Evolutionary conservation across 2,888 invertebrate genomes (phyloP).

Genomic region (Acronicta leporina): DNA sequence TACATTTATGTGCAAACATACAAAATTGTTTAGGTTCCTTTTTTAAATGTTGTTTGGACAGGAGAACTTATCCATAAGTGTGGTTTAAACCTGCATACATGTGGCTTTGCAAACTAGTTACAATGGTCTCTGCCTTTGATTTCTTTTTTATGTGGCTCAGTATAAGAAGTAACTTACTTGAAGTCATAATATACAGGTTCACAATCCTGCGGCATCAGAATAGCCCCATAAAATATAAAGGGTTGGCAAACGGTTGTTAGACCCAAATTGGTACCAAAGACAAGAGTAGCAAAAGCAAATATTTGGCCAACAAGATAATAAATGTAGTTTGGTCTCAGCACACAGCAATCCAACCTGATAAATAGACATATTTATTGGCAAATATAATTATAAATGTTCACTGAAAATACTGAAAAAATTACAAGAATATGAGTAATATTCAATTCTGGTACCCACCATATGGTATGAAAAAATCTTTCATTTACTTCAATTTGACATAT

Average conservation of each 20-base stretch:
- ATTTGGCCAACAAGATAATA: constrained; percentile 92
- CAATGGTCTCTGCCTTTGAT: too few species aligned
- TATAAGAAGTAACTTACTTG: constrained; percentile 87
- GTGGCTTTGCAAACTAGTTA: too few species aligned
- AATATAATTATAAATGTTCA: too few species aligned
- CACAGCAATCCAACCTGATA: constrained; percentile 94
- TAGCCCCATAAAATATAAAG: constrained; percentile 90
- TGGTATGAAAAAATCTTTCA: constrained; percentile 94
- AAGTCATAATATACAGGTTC: constrained; percentile 94
- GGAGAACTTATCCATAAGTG: not conserved
- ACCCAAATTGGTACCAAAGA: constrained; percentile 94
- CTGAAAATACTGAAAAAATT: not conserved
- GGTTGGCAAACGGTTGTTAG: constrained; percentile 97
- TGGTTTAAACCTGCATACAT: too few species aligned
- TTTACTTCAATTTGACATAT: constrained; percentile 95
- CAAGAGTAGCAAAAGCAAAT: constrained; percentile 90
- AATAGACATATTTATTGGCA: constrained; percentile 6
- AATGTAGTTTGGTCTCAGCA: constrained; percentile 93
- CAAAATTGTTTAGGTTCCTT: too few species aligned
- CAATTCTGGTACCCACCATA: constrained; percentile 88
- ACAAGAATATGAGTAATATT: too few species aligned
- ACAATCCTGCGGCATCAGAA: constrained; percentile 95
- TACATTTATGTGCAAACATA: too few species aligned
- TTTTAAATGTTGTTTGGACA: not conserved
- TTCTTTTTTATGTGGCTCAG: too few species aligned